Percentiles rank a stretch among this genome's conserved stretches.
Evolutionary conservation across 2,888 invertebrate genomes (phyloP).

Genomic region (Neoscelio sp.): DNA sequence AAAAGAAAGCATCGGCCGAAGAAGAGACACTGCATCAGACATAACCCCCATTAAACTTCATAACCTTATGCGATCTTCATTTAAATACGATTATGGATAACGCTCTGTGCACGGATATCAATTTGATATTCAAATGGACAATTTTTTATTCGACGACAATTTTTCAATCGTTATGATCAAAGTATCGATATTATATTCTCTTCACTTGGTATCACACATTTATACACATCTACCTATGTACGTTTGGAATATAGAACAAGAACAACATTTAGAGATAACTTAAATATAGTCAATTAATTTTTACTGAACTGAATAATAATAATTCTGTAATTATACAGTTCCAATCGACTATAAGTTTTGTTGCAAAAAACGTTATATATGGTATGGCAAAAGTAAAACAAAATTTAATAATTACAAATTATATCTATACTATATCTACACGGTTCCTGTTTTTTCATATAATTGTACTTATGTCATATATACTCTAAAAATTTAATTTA

Average conservation of each 20-base stretch:
- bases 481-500: too few species aligned
- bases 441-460: too few species aligned
- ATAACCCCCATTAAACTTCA: slow-evolving; percentile 78
- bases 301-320: too few species aligned
- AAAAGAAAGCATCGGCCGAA: slow-evolving; percentile 58
- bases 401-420: too few species aligned
- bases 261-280: too few species aligned
- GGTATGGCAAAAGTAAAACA: too few species aligned
- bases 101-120: slow-evolving; percentile 77
- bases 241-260: slow-evolving; percentile 30
- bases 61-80: slow-evolving; percentile 82
- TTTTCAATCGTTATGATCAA: slow-evolving; percentile 75
- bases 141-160: slow-evolving; percentile 80
- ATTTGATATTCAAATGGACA: slow-evolving; percentile 82
- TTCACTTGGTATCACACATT: slow-evolving; percentile 30
- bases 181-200: slow-evolving; percentile 57
- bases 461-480: too few species aligned
- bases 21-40: slow-evolving; percentile 63
- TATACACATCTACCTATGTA: slow-evolving; percentile 26
- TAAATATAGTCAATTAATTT: too few species aligned
- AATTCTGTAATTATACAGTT: too few species aligned
- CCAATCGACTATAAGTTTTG: too few species aligned
- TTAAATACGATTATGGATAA: slow-evolving; percentile 83
- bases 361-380: too few species aligned
- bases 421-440: too few species aligned